These are phyloP conservation scores for Picus viridis DNA, from an alignment of 2,797 vertebrate genomes.

Conservation along the genomic window DNA sequence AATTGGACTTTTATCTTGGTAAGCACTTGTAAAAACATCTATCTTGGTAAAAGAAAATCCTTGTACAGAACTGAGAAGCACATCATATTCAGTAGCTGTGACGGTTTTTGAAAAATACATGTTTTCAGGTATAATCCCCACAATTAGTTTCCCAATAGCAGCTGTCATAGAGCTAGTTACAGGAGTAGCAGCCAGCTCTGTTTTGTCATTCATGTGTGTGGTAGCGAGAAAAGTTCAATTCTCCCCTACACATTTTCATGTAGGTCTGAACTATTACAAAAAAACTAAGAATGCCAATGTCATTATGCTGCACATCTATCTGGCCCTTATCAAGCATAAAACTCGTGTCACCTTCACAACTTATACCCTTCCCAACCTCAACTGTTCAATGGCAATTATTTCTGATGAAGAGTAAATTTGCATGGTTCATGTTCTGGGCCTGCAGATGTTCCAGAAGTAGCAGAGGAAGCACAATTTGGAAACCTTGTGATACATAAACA, in stretches of 20 bases:
- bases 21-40: neutral
- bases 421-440: neutral
- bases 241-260: neutral
- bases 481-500: neutral
- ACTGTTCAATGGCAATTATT: neutral
- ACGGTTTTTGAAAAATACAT: neutral
- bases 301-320: too few species aligned
- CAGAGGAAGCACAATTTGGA: neutral
- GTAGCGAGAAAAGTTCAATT: too few species aligned
- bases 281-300: neutral
- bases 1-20: neutral
- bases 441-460: neutral
- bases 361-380: rapidly evolving
- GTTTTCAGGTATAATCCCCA: neutral
- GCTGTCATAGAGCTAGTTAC: neutral
- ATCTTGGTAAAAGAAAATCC: neutral
- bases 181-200: neutral
- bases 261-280: neutral
- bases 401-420: neutral
- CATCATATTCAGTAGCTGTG: neutral
- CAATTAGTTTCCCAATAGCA: neutral
- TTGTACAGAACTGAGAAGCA: neutral
- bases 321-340: too few species aligned
- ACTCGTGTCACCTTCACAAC: neutral
- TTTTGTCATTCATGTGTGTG: neutral